Conservation (phyloP, 2,797 vertebrate species). For the Thamnophis elegans region DNA sequence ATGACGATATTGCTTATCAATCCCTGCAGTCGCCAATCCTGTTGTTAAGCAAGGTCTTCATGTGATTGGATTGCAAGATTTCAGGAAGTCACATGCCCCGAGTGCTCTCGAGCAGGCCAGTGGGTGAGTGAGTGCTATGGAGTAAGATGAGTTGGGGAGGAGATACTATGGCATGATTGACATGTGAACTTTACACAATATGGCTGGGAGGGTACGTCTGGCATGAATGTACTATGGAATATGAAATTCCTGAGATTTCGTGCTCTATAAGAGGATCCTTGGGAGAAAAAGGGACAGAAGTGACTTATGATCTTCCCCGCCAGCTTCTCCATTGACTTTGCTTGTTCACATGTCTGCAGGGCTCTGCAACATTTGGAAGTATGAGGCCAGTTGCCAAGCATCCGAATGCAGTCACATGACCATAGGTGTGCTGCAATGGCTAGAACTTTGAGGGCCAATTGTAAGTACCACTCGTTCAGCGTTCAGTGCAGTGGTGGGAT, state of each 20-base stretch:
- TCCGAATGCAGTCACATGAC: not conserved
- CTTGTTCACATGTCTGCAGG: not conserved
- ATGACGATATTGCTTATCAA: not conserved
- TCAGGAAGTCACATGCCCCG: not conserved
- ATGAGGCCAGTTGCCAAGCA: not conserved
- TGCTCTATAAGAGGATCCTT: not conserved
- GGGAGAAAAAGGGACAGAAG: not conserved
- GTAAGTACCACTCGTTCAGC: not conserved
- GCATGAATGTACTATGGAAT: not conserved
- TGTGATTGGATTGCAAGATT: not conserved
- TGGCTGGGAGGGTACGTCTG: not conserved
- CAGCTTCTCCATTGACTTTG: not conserved
- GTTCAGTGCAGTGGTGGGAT: too few relatives aligned
- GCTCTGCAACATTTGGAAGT: not conserved
- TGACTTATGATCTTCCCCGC: not conserved
- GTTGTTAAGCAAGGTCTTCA: not conserved
- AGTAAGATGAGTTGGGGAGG: not conserved
- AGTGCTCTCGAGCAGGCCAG: not conserved
- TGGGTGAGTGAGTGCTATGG: too few relatives aligned
- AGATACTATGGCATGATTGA: not conserved
- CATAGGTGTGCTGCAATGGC: not conserved
- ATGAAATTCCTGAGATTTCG: not conserved
- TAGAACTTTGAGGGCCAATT: not conserved
- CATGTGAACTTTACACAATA: accelerated
- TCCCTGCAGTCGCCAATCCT: not conserved